These are phyloP conservation scores for Nemotelus pantherinus DNA, from an alignment of 2,888 invertebrate genomes.

Conservation along the genomic window DNA sequence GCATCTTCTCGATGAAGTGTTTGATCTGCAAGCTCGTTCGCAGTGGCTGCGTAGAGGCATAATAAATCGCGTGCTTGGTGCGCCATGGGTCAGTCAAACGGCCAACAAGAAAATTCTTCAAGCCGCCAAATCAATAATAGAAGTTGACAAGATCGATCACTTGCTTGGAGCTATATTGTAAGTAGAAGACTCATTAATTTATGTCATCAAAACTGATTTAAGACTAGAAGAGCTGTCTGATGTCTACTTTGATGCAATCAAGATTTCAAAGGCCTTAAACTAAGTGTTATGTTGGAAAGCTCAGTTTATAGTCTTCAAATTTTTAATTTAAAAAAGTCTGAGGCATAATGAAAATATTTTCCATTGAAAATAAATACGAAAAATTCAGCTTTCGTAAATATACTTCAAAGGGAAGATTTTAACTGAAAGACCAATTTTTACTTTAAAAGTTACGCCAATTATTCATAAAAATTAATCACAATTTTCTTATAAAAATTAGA, in stretches of 20 bases:
- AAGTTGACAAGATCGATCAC: slow-evolving; percentile 80
- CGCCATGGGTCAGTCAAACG: slow-evolving; percentile 74
- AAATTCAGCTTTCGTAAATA: too few relatives aligned
- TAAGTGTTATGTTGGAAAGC: too few relatives aligned
- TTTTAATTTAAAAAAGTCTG: not conserved
- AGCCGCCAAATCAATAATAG: slow-evolving; percentile 79
- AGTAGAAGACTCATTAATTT: slow-evolving; percentile 14
- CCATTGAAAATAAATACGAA: too few relatives aligned
- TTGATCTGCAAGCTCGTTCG: slow-evolving; percentile 82
- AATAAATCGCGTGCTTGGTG: slow-evolving; percentile 70
- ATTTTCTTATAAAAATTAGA: too few relatives aligned
- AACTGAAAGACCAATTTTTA: too few relatives aligned
- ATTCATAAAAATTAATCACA: too few relatives aligned
- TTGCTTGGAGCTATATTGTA: slow-evolving; percentile 51
- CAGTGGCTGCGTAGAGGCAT: slow-evolving; percentile 84
- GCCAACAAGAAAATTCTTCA: slow-evolving; percentile 84
- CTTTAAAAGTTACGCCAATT: too few relatives aligned
- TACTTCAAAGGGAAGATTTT: too few relatives aligned
- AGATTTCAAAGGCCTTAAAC: too few relatives aligned
- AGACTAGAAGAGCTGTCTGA: too few relatives aligned
- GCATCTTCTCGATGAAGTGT: slow-evolving; percentile 84
- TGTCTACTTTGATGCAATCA: too few relatives aligned
- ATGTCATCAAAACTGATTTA: too few relatives aligned
- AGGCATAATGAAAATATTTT: not conserved
- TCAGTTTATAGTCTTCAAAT: not conserved